Evolutionary conservation across 1,140 invertebrate species (phyloP).

Genomic region (Heliconius himera): DNA sequence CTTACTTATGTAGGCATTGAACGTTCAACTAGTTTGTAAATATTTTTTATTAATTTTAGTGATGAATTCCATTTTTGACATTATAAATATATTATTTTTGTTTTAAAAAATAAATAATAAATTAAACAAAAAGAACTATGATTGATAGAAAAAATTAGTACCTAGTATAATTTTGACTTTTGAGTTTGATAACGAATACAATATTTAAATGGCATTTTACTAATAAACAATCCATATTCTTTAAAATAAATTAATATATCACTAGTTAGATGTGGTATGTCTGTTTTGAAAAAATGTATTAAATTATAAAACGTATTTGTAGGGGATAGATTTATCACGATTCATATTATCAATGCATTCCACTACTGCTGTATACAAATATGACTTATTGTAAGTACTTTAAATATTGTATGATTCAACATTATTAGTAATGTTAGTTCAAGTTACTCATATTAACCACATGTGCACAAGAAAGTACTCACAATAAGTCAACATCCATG

Average conservation of each 20-base stretch:
- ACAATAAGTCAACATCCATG: slow-evolving; percentile 97
- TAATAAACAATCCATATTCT: too few relatives aligned
- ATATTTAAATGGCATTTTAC: too few relatives aligned
- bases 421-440: background rate
- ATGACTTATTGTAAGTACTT: slow-evolving; percentile 1
- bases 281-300: too few relatives aligned
- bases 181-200: too few relatives aligned
- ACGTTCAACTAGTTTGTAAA: background rate
- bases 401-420: background rate
- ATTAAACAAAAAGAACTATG: too few relatives aligned
- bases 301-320: background rate
- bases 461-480: slow-evolving; percentile 71
- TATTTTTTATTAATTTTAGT: background rate
- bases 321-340: background rate
- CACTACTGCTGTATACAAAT: background rate
- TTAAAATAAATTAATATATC: too few relatives aligned
- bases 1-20: background rate
- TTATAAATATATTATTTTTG: too few relatives aligned
- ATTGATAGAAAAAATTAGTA: too few relatives aligned
- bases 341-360: background rate
- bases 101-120: too few relatives aligned
- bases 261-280: too few relatives aligned
- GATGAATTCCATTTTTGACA: too few relatives aligned
- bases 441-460: slow-evolving; percentile 5
- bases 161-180: too few relatives aligned